Evolutionary conservation across 2,113 vertebrate genomes (phyloP).

Genomic region (Malurus melanocephalus): DNA sequence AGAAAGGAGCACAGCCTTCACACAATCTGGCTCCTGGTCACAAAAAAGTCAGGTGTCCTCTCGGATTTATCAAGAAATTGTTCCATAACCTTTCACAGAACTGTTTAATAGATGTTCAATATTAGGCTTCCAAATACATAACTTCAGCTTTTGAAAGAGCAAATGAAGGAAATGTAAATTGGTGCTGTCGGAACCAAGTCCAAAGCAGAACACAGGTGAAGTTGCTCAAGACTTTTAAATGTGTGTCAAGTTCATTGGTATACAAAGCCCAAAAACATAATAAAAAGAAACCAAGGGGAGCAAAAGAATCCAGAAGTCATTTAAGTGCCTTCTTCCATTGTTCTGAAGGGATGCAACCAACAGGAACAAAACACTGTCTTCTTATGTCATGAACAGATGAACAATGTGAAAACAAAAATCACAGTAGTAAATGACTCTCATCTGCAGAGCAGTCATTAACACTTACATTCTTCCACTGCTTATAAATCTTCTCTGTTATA

Average conservation of each 20-base stretch:
- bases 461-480: not conserved
- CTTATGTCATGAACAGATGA: not conserved
- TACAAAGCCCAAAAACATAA: not conserved
- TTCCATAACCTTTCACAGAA: not conserved
- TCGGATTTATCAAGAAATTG: not conserved
- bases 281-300: not conserved
- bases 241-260: not conserved
- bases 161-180: not conserved
- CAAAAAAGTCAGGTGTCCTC: not conserved
- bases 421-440: not conserved
- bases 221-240: not conserved
- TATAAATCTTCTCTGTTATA: constrained; percentile 82
- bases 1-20: not conserved
- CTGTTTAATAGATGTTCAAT: not conserved
- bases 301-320: not conserved
- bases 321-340: not conserved
- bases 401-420: not conserved
- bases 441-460: not conserved
- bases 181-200: not conserved
- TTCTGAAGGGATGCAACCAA: not conserved
- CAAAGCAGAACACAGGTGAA: not conserved
- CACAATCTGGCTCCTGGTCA: not conserved
- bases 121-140: not conserved
- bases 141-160: not conserved
- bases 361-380: not conserved